These are phyloP conservation scores for Lithophane ornitopus DNA, from an alignment of 2,888 invertebrate species.

Conservation along the genomic window DNA sequence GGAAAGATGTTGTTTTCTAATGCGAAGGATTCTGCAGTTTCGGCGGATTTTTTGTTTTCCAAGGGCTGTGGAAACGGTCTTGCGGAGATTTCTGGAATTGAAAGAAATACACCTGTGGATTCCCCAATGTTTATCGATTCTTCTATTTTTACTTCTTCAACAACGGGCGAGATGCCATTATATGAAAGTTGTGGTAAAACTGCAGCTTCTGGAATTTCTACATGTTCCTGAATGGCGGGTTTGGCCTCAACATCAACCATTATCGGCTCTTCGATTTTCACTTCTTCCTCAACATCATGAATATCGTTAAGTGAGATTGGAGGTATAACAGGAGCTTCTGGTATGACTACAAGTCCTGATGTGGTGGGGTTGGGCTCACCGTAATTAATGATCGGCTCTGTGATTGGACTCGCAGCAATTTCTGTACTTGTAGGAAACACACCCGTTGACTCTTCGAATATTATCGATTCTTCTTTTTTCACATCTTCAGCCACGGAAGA, in stretches of 20 bases:
- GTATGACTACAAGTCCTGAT: not conserved
- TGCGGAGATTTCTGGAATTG: conserved; percentile 11
- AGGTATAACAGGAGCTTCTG: conserved; percentile 27
- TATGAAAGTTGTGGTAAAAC: not conserved
- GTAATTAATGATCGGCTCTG: not conserved
- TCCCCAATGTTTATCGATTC: conserved; percentile 1
- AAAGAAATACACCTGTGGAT: not conserved
- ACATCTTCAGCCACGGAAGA: not conserved
- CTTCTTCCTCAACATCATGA: not conserved
- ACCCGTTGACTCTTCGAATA: not conserved
- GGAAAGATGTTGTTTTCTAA: conserved; percentile 13
- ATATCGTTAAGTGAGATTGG: not conserved
- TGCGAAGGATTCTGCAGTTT: conserved; percentile 1
- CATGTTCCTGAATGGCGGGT: not conserved
- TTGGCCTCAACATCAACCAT: not conserved
- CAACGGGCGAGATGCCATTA: not conserved
- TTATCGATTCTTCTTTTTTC: not conserved
- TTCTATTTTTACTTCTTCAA: conserved; percentile 9
- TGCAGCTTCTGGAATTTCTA: conserved; percentile 18
- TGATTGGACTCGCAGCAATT: not conserved
- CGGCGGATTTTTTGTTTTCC: not conserved
- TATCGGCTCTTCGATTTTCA: not conserved
- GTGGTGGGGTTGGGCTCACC: not conserved
- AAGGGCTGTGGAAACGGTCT: not conserved
- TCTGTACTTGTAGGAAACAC: not conserved